Base-by-base conservation (phyloP, 1,140 invertebrate genomes). In the Ericerus pela region DNA sequence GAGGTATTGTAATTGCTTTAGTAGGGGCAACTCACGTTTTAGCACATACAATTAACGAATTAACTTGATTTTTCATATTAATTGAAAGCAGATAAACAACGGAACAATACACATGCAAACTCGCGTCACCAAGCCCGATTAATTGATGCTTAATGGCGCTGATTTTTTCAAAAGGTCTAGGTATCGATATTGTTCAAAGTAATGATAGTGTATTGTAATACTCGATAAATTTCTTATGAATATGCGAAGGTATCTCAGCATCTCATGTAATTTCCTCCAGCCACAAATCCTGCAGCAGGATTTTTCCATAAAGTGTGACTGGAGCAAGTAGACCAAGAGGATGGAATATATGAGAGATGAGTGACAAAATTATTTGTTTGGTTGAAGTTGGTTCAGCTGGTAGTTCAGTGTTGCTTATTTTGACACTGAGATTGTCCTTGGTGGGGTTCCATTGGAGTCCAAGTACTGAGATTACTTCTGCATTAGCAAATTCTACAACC, bases 291-390 rank as follows among this genome's bases (percentile, higher is more conserved):
- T 59, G 54, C 2, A 56, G 14, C 1, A 59, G n/a, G 0, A 29
- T 30, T 12, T 59, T 59, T 1, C 51, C 58, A 3, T 43, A 41
- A 10, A 65, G 53, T 18, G 58, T 59, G 20, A 64, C 56, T 12
- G 64, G 62, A 11, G 18, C 54, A 6, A 64, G 14, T 2, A 65
- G 53, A 0, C 62, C 62, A 20, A 67, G 37, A 0, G 63, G 65
- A 55, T 66, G 62, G 31, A 60, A 66, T 11, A 65, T 53, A 22
- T 51, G 36, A 54, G 61, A 53, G 11, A 61, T 53, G 2, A 20
- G 24, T 5, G 61, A 61, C n/a, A 64, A 51, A 2, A 65, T 43
- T 18, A 12, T 51, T 14, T 61, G 54, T 59, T 66, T 63, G 3
- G 59, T 62, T 10, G 57, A 20, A 14, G 1, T 53, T 16, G 26